Evolutionary conservation across 2,113 vertebrate genomes (phyloP), one percentile per base, ranked within the genome.

Genomic region (Accipiter cooperii): DNA sequence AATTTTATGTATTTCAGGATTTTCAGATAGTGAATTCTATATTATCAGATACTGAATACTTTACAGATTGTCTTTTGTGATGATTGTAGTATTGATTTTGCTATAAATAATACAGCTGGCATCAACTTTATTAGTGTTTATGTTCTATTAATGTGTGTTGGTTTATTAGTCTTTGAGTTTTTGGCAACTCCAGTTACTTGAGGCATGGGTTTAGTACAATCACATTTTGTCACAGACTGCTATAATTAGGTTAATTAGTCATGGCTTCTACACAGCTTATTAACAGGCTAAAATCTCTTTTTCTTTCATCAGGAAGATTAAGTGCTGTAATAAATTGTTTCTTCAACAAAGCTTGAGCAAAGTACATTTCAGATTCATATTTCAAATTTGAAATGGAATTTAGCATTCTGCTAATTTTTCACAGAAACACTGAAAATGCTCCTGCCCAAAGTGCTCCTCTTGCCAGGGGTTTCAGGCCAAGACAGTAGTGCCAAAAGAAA

Each of bases 191-290:
- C 42, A 40, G 34, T 95, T 94, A 82, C 89, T 93, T 84, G 66
- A 81, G 94, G 89, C 95, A 93, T 71, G 91, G 90, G 5, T 95
- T 96, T 87, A 95, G 79, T 88, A 58, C 93, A 90, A 96, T 96
- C 76, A 77, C 95, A 92, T 97, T 98, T 97, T 98, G 96, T 96
- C 95, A 92, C 90, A 93, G 92, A 5, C 96, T 93, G 94, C 91
- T 94, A 52, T 97, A 98, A 98, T 98, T 97, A 97, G 96, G 96
- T 97, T 98, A 98, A 98, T 98, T 98, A 98, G 97, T 98, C 96
- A 97, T 90, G 92, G 95, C 91, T 98, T 97, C 96, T 96, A 86
- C 96, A 96, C 94, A 96, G 93, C 93, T 97, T 97, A 97, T 98
- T 97, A 98, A 89, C 88, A 94, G 85, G 76, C 97, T 96, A 92